Conservation (phyloP, 2,113 vertebrate genomes). For the Chaetorhynchus papuensis region DNA sequence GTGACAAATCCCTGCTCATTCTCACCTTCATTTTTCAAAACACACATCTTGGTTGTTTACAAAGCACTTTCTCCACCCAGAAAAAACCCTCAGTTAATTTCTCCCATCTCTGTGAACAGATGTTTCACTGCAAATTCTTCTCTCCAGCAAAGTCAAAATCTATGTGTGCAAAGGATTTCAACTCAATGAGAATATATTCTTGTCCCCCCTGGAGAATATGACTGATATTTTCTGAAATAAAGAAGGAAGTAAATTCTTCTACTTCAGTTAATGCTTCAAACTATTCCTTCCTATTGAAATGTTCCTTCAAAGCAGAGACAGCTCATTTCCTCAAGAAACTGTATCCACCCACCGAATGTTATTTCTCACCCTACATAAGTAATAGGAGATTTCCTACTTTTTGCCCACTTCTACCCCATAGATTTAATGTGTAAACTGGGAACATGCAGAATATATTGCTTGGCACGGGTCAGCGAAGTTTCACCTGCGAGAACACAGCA, state of each 20-base stretch:
- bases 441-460: slow-evolving; percentile 50
- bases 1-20: background rate
- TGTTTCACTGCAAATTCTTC: background rate
- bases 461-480: slow-evolving; percentile 57
- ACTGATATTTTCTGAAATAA: slow-evolving; percentile 20
- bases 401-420: slow-evolving; percentile 47
- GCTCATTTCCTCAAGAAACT: slow-evolving; percentile 65
- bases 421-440: slow-evolving; percentile 67
- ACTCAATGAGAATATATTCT: background rate
- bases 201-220: background rate
- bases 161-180: background rate
- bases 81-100: background rate
- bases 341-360: slow-evolving; percentile 29
- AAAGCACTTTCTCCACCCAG: background rate
- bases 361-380: slow-evolving; percentile 42
- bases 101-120: slow-evolving; percentile 23
- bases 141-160: slow-evolving; percentile 1
- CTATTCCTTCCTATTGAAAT: slow-evolving; percentile 31
- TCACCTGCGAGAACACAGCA: slow-evolving; percentile 55
- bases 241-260: slow-evolving; percentile 46
- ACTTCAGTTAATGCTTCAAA: slow-evolving; percentile 58
- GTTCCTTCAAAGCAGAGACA: slow-evolving; percentile 56
- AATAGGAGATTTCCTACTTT: slow-evolving; percentile 68
- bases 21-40: slow-evolving; percentile 8
- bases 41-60: background rate